phyloP scores from a whole-genome alignment of 2,888 invertebrate genomes.

The Strigamia crassipes region DNA sequence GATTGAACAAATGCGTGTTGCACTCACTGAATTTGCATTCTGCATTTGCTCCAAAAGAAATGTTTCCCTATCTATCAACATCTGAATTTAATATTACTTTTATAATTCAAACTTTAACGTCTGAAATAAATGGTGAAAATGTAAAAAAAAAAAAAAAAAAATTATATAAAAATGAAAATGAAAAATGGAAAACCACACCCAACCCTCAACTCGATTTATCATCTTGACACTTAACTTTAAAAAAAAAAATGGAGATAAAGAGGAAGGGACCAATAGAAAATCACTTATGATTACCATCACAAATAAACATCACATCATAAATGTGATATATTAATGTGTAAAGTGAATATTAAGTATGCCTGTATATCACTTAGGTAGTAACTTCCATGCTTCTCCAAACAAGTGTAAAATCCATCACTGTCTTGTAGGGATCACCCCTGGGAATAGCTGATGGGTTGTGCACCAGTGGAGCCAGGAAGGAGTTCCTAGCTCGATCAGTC shows the following conservation, averaged over 20 bases:
- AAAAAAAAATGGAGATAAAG: not conserved
- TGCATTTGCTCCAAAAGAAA: not conserved
- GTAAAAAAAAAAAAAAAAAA: no score
- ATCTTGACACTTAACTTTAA: not conserved
- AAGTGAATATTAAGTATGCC: not conserved
- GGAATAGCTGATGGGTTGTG: not conserved
- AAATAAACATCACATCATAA: not conserved
- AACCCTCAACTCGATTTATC: constrained; percentile 24
- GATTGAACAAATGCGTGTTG: not conserved
- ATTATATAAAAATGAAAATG: no score
- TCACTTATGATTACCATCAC: not conserved
- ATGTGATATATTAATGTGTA: not conserved
- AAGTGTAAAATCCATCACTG: not conserved
- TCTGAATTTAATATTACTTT: constrained; percentile 13
- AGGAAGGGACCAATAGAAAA: not conserved
- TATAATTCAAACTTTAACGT: not conserved
- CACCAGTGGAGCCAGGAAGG: not conserved
- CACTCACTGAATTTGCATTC: not conserved
- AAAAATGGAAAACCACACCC: constrained; percentile 23
- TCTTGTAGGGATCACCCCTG: not conserved
- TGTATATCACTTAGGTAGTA: no score
- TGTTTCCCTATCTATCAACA: constrained; percentile 22
- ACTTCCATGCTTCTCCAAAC: not conserved
- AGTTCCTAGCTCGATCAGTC: not conserved
- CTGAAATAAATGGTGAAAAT: no score